Conservation (phyloP, 1,140 invertebrate genomes). For the Saccostrea glomerata region DNA sequence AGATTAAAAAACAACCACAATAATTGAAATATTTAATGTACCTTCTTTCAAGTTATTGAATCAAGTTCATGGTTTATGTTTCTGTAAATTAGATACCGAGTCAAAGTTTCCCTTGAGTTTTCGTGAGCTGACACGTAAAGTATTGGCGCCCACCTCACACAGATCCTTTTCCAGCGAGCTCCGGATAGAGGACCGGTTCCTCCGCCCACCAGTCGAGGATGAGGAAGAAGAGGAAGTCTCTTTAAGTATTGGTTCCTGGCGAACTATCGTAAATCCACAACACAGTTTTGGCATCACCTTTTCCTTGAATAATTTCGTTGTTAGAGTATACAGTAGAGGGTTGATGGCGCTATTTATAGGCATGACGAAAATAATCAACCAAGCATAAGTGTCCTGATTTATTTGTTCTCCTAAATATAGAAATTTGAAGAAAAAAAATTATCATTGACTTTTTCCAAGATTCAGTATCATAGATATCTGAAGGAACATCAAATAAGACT, state of each 20-base stretch:
- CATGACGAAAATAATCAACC: slow-evolving; percentile 41
- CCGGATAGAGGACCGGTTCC: not conserved
- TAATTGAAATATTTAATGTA: no score
- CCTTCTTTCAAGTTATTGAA: no score
- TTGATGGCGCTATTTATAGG: slow-evolving; percentile 45
- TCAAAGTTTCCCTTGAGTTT: slow-evolving; percentile 3
- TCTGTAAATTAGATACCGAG: not conserved
- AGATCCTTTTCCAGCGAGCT: slow-evolving; percentile 24
- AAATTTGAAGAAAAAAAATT: not conserved
- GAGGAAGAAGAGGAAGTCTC: slow-evolving; percentile 12
- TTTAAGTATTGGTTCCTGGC: not conserved
- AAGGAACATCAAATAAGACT: no score
- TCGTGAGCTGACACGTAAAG: not conserved
- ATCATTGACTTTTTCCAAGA: not conserved
- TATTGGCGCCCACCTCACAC: slow-evolving; percentile 22
- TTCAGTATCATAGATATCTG: not conserved
- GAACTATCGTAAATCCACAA: slow-evolving; percentile 25
- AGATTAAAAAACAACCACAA: no score
- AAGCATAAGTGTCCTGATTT: slow-evolving; percentile 55
- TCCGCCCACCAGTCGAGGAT: not conserved
- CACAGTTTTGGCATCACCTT: slow-evolving; percentile 32
- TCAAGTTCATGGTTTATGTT: not conserved
- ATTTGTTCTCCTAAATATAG: not conserved
- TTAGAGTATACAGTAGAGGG: slow-evolving; percentile 42
- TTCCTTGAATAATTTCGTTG: slow-evolving; percentile 41